Conservation (phyloP, 2,888 invertebrate species). For the Amorpha juglandis region DNA sequence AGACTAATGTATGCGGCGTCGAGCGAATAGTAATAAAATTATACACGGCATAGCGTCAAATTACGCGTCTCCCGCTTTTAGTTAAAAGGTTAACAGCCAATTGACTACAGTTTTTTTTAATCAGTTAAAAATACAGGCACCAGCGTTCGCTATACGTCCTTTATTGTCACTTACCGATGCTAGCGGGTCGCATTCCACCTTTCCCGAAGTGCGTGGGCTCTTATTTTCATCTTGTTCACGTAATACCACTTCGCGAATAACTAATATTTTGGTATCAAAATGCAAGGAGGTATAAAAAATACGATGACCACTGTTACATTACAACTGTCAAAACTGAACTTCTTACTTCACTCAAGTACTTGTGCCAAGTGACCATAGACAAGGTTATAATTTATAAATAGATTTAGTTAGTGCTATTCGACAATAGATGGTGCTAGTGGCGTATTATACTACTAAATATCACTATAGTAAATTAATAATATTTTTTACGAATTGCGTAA, state of each 20-base stretch:
- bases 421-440: constrained; percentile 54
- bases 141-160: constrained; percentile 55
- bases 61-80: constrained; percentile 83
- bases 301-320: constrained; percentile 81
- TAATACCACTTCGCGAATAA: constrained; percentile 82
- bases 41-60: constrained; percentile 82
- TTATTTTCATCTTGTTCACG: constrained; percentile 84
- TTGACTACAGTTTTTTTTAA: constrained; percentile 84
- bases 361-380: constrained; percentile 80
- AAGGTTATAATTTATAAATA: constrained; percentile 75
- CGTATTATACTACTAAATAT: not conserved
- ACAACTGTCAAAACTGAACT: constrained; percentile 83
- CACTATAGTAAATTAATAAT: too few relatives aligned
- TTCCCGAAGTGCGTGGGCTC: constrained; percentile 80
- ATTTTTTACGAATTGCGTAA: too few relatives aligned
- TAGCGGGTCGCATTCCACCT: constrained; percentile 82
- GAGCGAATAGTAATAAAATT: constrained; percentile 81
- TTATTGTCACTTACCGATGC: constrained; percentile 72
- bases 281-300: constrained; percentile 82
- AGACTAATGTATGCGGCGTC: constrained; percentile 70
- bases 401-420: constrained; percentile 60
- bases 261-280: constrained; percentile 84
- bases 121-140: constrained; percentile 83
- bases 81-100: constrained; percentile 85
- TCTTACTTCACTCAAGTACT: constrained; percentile 73